These are phyloP conservation scores for Gallinago jamesoni DNA, from an alignment of 2,113 vertebrate species.

Conservation along the genomic window DNA sequence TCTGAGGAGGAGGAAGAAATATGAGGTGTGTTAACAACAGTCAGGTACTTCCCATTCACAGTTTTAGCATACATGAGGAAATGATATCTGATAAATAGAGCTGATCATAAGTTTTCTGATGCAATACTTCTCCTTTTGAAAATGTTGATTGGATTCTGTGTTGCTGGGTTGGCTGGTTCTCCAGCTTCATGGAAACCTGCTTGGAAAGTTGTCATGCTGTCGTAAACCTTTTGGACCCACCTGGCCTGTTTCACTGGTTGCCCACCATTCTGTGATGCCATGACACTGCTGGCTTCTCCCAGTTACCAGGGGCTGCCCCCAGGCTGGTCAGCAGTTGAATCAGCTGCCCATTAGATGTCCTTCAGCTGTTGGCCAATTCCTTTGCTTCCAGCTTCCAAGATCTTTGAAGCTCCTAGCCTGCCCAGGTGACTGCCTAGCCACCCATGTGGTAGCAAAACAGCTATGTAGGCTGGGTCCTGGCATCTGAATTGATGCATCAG, in stretches of 20 bases:
- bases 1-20: constrained; percentile 46
- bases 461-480: neutral
- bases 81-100: neutral
- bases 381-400: neutral
- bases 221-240: neutral
- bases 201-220: constrained; percentile 33
- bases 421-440: neutral
- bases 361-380: neutral
- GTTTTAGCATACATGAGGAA: neutral
- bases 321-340: neutral
- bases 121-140: constrained; percentile 20
- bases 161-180: constrained; percentile 60
- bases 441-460: neutral
- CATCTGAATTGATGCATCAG: neutral
- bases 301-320: neutral
- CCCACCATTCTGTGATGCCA: constrained; percentile 9
- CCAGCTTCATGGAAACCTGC: constrained; percentile 45
- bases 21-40: constrained; percentile 8
- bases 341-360: constrained; percentile 3
- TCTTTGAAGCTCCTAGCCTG: neutral
- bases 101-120: neutral
- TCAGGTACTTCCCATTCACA: constrained; percentile 13
- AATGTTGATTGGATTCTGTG: constrained; percentile 6
- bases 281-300: neutral
- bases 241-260: constrained; percentile 38